These are phyloP conservation scores for Theretra japonica DNA, from an alignment of 2,888 invertebrate species.

Conservation along the genomic window DNA sequence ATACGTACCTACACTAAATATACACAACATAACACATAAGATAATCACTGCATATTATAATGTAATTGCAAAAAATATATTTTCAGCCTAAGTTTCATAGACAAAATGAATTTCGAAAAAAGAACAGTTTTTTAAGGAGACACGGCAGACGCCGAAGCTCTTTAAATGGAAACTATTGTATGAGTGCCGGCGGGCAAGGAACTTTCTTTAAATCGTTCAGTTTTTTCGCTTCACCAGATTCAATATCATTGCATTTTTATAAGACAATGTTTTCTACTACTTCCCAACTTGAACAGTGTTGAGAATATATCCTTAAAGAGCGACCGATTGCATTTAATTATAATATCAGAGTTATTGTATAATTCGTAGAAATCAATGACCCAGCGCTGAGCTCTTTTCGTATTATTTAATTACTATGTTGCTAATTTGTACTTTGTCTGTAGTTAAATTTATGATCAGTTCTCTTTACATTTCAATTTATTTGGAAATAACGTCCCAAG, in stretches of 20 bases:
- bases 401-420: no score
- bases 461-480: no score
- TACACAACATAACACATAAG: no score
- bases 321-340: background rate
- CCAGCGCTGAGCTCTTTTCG: no score
- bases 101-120: background rate
- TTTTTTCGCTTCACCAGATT: constrained; percentile 1
- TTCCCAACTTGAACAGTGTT: background rate
- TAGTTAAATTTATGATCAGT: no score
- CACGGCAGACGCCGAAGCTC: background rate
- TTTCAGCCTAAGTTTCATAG: background rate
- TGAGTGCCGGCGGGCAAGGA: background rate
- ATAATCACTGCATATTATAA: no score
- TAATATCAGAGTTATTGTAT: background rate
- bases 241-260: background rate
- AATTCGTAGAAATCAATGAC: no score
- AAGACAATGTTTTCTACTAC: background rate
- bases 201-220: background rate
- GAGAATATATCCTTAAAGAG: background rate
- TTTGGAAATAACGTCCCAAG: no score
- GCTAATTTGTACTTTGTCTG: no score
- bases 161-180: constrained; percentile 11
- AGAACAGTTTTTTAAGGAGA: background rate
- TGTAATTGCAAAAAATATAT: background rate
- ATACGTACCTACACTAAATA: no score